phyloP scores from a whole-genome alignment of 1,140 invertebrate genomes.

The Neodiprion virginianus region DNA sequence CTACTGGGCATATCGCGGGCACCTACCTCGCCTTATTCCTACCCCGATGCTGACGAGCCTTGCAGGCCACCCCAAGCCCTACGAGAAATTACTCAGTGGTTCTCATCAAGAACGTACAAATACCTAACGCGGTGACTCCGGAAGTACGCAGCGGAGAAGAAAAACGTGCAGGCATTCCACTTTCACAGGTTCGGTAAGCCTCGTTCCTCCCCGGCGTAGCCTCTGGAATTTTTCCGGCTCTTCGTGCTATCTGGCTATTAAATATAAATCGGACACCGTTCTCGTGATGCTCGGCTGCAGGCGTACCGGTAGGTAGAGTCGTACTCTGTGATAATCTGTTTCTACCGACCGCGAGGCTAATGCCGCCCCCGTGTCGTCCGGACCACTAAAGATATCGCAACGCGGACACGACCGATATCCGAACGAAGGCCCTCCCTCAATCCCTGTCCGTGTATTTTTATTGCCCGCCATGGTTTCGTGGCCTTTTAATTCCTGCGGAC shows the following conservation, averaged over 20 bases:
- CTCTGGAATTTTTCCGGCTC: too few relatives aligned
- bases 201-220: too few relatives aligned
- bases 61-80: conserved; percentile 49
- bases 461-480: background rate
- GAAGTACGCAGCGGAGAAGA: too few relatives aligned
- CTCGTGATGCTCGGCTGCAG: background rate
- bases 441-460: background rate
- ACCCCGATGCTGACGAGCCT: conserved; percentile 36
- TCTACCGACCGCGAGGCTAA: background rate
- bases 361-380: background rate
- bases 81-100: conserved; percentile 55
- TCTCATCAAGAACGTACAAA: conserved; percentile 34
- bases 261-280: background rate
- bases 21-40: conserved; percentile 46
- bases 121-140: background rate
- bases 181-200: too few relatives aligned
- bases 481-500: background rate
- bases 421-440: background rate
- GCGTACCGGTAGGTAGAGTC: background rate
- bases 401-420: background rate
- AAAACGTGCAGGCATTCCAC: too few relatives aligned
- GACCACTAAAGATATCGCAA: conserved; percentile 1
- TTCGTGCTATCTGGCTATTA: background rate
- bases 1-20: conserved; percentile 59
- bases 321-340: background rate